Base-by-base conservation (phyloP, 2,888 invertebrate genomes). In the Dermolepida albohirtum region DNA sequence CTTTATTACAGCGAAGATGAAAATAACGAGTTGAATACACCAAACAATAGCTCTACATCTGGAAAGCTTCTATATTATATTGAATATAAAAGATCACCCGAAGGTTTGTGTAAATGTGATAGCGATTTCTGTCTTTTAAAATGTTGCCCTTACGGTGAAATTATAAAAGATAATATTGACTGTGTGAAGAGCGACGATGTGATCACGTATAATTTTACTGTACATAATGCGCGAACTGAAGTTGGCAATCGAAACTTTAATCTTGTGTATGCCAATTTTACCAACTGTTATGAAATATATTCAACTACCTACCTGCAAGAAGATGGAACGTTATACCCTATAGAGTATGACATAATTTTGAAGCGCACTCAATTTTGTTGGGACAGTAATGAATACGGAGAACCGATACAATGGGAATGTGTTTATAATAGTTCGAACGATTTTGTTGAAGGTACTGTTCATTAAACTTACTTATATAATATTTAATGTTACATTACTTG, bases 401-500 rank as follows among this genome's bases (percentile, higher is more conserved):
- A 59, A 59, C 59, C 44, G 34, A 22, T 47, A 14, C 59, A 59
- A 16, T 59, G 59, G 59, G 59, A 59, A 34, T 59, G 59, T 14
- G 47, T 5, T 17, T 59, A 29, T 34, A 34, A 47, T 27, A 29
- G 34, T 49, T 34, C 34, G 34, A 34, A 6, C 6, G 34, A 34
- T 29, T 17, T 43, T 27, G 47, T 47, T 14, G 27, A 59, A 59
- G 59, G 59, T 59, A 59, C 11, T 29, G 51, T 51, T 12, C 7
- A 8, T n/a, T 11, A 12, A 29, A 27, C 12, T 51, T 29, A 12
- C 2, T 27, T 51, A 12, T 51, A 29, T 2, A 6, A 22, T 17
- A 50, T 50, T 50, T n/a, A 50, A 17, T 50, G 11, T 17, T 22
- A 41, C 5, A 41, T 41, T 41, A n/a, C 2, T 5, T 41, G 2